These are phyloP conservation scores for Lophura nycthemera DNA, from an alignment of 2,113 vertebrate genomes.

Conservation along the genomic window DNA sequence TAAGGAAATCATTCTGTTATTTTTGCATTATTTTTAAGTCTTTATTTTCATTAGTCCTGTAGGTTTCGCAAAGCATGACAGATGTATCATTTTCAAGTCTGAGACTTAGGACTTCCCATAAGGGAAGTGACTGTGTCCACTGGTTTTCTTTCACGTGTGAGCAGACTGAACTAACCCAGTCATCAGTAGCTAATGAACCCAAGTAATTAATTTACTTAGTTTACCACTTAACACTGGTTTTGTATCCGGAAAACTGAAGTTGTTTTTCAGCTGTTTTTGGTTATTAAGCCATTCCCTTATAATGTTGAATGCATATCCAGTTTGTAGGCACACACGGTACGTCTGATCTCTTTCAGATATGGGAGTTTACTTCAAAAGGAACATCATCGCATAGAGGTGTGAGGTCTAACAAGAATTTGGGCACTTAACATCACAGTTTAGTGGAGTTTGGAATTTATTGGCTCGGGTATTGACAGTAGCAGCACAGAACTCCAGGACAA, in stretches of 20 bases:
- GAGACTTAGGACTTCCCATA: neutral
- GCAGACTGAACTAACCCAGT: neutral
- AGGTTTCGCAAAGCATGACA: neutral
- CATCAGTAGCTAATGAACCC: neutral
- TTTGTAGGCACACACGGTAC: neutral
- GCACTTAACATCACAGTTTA: neutral
- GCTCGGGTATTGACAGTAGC: neutral
- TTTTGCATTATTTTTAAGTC: neutral
- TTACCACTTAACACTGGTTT: neutral
- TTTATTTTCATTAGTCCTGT: neutral
- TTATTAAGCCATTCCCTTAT: neutral
- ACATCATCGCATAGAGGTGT: neutral
- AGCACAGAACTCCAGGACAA: neutral
- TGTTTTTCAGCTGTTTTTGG: neutral
- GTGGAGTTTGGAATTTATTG: neutral
- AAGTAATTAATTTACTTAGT: neutral
- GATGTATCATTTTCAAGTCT: rapidly evolving
- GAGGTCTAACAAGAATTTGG: neutral
- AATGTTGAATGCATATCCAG: neutral
- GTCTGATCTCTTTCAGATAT: neutral
- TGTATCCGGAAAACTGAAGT: neutral
- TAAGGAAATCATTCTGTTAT: neutral
- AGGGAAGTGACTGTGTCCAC: neutral
- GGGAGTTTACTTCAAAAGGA: neutral
- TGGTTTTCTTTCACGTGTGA: neutral